Base-by-base conservation (phyloP, 2,888 invertebrate species). In the Ormia ochracea region DNA sequence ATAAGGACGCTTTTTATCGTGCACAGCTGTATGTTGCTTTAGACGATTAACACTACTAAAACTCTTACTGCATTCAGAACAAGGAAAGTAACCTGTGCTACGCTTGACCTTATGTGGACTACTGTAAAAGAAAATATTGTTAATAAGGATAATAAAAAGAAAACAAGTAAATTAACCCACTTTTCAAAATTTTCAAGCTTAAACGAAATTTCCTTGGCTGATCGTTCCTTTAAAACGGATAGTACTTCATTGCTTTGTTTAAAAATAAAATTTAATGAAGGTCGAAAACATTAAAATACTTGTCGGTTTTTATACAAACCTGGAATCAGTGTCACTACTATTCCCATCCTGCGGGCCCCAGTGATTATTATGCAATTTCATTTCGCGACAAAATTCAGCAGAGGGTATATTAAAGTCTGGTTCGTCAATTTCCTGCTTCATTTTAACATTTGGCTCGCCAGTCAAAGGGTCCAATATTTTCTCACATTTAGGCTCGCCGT, bases 11-110 rank as follows among this genome's bases (percentile, higher is more conserved):
- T 83, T 82, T 31, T 84, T 84, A 3, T 82, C 45, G 43, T 86
- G 87, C 4, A 85, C 83, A 41, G 82, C 84, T 28, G 82, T 68
- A 45, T 87, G 87, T 4, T 85, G 85, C 31, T 65, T 79, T 4
- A 91, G 89, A 54, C 90, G 90, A 73, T 91, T 91, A 38, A 90
- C 86, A 69, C 90, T 90, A 28, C 86, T 88, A 82, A 90, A 92
- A 5, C 83, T 83, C 86, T 92, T 92, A 14, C 88, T 86, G 83
- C 92, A 92, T 58, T 90, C 85, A 12, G 85, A 85, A 83, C 92
- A 92, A 31, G 75, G 72, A 61, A 79, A 78, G 14, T 56, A 69
- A 2, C 75, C 79, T 21, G 66, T 82, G 14, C 81, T 77, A 7
- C 79, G 81, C 41, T 82, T 82, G 5, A 75, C 59, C 5, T 79